Conservation (phyloP, 2,888 invertebrate species). For the Leucophenga maculata region DNA sequence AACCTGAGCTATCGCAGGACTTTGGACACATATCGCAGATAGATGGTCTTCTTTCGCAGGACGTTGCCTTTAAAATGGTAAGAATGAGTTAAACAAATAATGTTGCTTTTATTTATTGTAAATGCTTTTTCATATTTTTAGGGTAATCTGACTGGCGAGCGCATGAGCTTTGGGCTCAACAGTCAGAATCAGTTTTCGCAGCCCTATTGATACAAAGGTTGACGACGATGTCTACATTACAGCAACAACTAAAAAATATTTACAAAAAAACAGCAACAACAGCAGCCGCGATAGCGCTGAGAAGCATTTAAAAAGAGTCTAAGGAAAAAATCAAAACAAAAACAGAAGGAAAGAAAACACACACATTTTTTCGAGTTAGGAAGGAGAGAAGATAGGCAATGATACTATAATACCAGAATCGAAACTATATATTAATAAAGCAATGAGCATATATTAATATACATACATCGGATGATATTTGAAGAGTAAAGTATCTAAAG, state of each 20-base stretch:
- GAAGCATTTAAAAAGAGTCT: too few species aligned
- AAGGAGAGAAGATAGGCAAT: too few species aligned
- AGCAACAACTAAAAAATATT: conserved; percentile 43
- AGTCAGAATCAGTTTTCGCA: conserved; percentile 72
- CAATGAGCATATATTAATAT: too few species aligned
- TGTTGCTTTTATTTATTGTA: background rate
- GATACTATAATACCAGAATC: too few species aligned
- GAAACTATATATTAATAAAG: too few species aligned
- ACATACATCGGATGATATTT: too few species aligned
- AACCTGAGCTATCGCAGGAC: conserved; percentile 73
- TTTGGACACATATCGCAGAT: conserved; percentile 82
- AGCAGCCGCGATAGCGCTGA: too few species aligned
- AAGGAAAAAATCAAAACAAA: too few species aligned
- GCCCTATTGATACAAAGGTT: conserved; percentile 70
- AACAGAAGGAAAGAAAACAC: too few species aligned
- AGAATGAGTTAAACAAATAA: conserved; percentile 35
- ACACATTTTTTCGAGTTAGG: too few species aligned
- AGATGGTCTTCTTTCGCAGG: conserved; percentile 95
- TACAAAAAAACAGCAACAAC: conserved; percentile 48
- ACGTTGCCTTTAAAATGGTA: conserved; percentile 72
- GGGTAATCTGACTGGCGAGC: conserved; percentile 57
- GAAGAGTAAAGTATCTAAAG: too few species aligned
- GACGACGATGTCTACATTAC: conserved; percentile 39
- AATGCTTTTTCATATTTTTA: conserved; percentile 21
- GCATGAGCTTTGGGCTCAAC: conserved; percentile 59